These are phyloP conservation scores for Apodemia zela DNA, from an alignment of 2,888 invertebrate species.

Conservation along the genomic window DNA sequence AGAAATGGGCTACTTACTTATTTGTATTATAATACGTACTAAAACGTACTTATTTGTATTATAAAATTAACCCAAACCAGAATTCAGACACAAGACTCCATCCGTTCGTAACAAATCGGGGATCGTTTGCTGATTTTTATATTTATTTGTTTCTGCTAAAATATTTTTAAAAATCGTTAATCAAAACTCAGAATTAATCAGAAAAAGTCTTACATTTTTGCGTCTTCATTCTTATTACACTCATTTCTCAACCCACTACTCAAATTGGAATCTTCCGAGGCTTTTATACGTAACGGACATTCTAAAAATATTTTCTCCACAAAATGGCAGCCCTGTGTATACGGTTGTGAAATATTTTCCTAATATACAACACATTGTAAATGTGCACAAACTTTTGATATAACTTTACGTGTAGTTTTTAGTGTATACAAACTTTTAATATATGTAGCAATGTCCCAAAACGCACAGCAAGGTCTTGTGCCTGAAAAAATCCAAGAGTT, in stretches of 20 bases:
- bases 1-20: too few species aligned
- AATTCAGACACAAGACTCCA: too few species aligned
- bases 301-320: background rate
- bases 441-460: constrained; percentile 62
- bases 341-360: constrained; percentile 65
- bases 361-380: constrained; percentile 44
- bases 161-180: too few species aligned
- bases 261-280: background rate
- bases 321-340: constrained; percentile 37
- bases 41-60: too few species aligned
- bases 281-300: background rate
- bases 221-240: background rate
- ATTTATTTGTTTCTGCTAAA: too few species aligned
- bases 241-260: background rate
- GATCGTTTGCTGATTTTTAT: too few species aligned
- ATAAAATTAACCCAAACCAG: too few species aligned
- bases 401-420: constrained; percentile 23
- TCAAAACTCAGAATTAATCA: background rate
- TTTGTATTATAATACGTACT: too few species aligned
- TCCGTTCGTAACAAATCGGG: too few species aligned
- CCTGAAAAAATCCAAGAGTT: constrained; percentile 71
- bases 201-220: background rate
- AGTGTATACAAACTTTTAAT: constrained; percentile 46
- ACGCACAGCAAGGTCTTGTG: constrained; percentile 64
- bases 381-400: constrained; percentile 29